Base-by-base conservation (phyloP, 2,797 vertebrate species). In the Crax fasciolata region DNA sequence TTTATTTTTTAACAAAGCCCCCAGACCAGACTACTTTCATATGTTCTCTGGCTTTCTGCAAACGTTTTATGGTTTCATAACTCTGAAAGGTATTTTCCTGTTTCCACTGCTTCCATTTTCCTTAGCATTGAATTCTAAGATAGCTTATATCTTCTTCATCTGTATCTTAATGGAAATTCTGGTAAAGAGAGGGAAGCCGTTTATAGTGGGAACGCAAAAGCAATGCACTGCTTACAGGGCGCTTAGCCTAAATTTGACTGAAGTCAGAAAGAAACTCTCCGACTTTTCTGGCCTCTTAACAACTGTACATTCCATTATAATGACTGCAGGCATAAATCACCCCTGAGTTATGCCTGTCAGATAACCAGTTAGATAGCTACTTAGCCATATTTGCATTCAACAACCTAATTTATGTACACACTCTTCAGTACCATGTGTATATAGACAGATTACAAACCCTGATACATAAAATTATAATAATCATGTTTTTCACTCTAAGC, bases 261-360 rank as follows among this genome's bases (percentile, higher is more conserved):
- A 93, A 93, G 58, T 79, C 15, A 67, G n/a, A 92, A 95, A 83
- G 49, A 92, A 87, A 76, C 19, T 23, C 57, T 59, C 46, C 0
- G 2, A 49, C 48, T 86, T 81, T 63, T 39, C 79, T 90, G 84
- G 79, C 79, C 67, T 88, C 67, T 55, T 66, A 88, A 78, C 63
- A 84, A 96, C 77, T 86, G 73, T 35, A 70, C 92, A 90, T 96
- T 96, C 92, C 92, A 78, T 75, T 84, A 21, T 51, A 89, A 92
- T 91, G 84, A 90, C 87, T 67, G 55, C 55, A 78, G 67, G 61
- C 83, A 77, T 84, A 93, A 94, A 97, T 90, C 67, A 87, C 84
- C 61, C 44, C 78, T 8, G 44, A 87, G 77, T 90, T 92, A 74
- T 61, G 85, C 80, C 52, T 76, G 61, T 91, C 91, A 95, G 94